A percentile compares a stretch with the other conserved stretches of the same genome.
Evolutionary conservation across 2,113 vertebrate genomes (phyloP).

Genomic region (Verasper variegatus): DNA sequence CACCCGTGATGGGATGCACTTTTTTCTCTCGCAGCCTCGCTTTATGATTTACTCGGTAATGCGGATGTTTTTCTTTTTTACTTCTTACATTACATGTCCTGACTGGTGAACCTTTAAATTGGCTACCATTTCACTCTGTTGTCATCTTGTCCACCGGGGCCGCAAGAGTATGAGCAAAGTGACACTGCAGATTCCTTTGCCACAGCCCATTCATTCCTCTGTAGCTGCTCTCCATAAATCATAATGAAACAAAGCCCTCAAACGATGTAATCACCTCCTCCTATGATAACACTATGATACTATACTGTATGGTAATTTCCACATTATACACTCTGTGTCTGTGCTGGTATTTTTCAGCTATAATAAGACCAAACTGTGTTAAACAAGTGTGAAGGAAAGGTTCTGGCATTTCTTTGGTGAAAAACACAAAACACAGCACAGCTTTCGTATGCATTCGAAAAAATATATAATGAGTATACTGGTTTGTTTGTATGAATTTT

Average conservation of each 20-base stretch:
- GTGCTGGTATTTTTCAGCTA: neutral
- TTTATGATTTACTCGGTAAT: conserved; percentile 4
- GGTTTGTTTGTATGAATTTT: neutral
- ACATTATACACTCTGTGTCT: conserved; percentile 10
- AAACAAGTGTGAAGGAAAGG: conserved; percentile 5
- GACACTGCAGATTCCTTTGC: conserved; percentile 21
- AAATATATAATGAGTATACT: neutral
- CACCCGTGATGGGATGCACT: neutral
- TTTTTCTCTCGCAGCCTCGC: neutral
- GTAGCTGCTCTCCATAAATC: conserved; percentile 53
- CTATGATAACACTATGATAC: neutral
- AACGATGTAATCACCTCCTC: neutral
- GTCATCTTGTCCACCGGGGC: conserved; percentile 2
- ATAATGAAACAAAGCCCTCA: conserved; percentile 6
- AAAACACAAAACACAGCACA: neutral
- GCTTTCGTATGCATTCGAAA: neutral
- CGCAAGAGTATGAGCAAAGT: conserved; percentile 19
- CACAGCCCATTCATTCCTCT: conserved; percentile 7
- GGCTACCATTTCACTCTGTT: conserved; percentile 12
- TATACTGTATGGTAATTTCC: no score
- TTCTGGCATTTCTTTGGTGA: neutral
- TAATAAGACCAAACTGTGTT: conserved; percentile 25
- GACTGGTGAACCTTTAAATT: conserved; percentile 43
- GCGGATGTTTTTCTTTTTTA: neutral
- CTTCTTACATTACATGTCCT: conserved; percentile 8